phyloP scores from a whole-genome alignment of 2,797 vertebrate species.

The Falco rusticolus region DNA sequence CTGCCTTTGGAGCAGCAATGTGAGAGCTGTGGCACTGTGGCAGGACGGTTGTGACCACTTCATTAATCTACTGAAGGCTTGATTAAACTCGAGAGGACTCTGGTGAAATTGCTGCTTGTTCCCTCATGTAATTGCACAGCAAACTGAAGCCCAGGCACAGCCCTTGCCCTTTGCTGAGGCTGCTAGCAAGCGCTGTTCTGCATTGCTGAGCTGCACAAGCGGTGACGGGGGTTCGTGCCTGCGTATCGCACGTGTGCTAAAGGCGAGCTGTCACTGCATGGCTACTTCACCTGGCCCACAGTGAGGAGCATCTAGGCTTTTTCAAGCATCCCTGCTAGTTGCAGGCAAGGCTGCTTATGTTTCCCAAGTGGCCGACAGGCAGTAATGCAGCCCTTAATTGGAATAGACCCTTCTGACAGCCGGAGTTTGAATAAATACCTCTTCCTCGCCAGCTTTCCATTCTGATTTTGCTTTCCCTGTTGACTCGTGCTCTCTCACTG shows the following conservation, averaged over 20 bases:
- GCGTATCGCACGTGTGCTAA: fast-evolving
- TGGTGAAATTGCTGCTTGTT: not conserved
- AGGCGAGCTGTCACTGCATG: not conserved
- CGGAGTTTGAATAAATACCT: not conserved
- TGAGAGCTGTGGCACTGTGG: fast-evolving
- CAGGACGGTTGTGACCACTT: not conserved
- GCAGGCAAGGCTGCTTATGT: not conserved
- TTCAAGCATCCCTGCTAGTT: not conserved
- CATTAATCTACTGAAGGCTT: not conserved
- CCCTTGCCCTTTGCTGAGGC: not conserved
- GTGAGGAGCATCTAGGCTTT: not conserved
- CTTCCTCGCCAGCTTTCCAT: not conserved
- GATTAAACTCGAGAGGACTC: not conserved
- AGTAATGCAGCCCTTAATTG: not conserved
- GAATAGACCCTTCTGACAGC: not conserved
- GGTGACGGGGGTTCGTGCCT: not conserved
- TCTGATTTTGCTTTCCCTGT: not conserved
- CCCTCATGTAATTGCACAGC: not conserved
- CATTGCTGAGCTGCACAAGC: fast-evolving
- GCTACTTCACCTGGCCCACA: not conserved
- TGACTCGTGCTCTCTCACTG: not conserved
- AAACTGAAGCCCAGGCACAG: not conserved
- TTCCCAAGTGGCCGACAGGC: not conserved
- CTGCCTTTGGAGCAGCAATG: fast-evolving
- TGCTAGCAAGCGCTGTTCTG: not conserved